A percentile compares a stretch with the other conserved stretches of the same genome.
Evolutionary conservation across 1,140 invertebrate species (phyloP).

Genomic region (Drosophila prosaltans): DNA sequence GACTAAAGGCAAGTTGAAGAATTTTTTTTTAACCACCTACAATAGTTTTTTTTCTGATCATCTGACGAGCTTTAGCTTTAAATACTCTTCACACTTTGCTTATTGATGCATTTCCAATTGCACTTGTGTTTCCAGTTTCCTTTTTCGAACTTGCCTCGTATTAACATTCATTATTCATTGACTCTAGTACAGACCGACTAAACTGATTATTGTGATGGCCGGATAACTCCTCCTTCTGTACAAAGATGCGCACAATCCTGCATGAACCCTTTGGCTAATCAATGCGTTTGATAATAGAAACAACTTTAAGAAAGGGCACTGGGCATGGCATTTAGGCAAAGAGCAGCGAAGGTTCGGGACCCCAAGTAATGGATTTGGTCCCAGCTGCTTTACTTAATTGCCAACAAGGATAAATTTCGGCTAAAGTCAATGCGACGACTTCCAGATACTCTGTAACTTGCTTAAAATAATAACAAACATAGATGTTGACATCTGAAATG

Average conservation of each 20-base stretch:
- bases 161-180: slow-evolving; percentile 5
- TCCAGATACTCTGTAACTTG: background rate
- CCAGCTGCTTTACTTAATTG: slow-evolving; percentile 49
- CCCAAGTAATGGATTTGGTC: slow-evolving; percentile 21
- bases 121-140: background rate
- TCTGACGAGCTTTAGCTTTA: no score
- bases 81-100: no score
- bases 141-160: background rate
- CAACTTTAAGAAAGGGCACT: slow-evolving; percentile 27
- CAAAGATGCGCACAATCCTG: slow-evolving; percentile 25
- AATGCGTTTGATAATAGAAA: slow-evolving; percentile 43
- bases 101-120: no score
- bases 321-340: background rate
- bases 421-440: background rate
- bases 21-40: no score
- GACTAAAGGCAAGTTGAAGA: no score
- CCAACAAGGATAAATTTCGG: slow-evolving; percentile 16
- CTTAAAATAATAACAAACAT: background rate
- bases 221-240: background rate
- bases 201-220: background rate
- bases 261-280: slow-evolving; percentile 44
- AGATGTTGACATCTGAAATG: background rate
- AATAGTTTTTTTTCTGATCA: no score
- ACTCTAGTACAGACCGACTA: background rate
- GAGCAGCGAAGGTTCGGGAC: background rate